A percentile compares a stretch with the other conserved stretches of the same genome.
Conservation (phyloP, 2,797 vertebrate species). For the Sternotherus odoratus region DNA sequence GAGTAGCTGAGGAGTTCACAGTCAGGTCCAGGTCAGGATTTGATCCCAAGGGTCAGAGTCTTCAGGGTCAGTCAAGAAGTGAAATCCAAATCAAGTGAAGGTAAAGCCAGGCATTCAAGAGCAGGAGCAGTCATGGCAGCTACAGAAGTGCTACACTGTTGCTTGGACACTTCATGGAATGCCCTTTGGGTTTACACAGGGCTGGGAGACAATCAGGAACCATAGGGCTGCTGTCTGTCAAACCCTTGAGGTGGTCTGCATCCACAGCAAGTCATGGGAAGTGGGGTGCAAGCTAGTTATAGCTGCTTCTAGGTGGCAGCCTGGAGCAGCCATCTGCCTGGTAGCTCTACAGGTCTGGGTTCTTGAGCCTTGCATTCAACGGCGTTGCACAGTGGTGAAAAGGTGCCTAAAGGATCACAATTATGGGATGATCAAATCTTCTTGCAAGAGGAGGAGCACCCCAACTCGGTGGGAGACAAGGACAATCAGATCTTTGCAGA, state of each 20-base stretch:
- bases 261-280: neutral
- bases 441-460: neutral
- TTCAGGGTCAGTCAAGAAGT: neutral
- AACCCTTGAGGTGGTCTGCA: neutral
- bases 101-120: neutral
- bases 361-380: neutral
- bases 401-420: neutral
- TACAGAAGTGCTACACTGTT: neutral
- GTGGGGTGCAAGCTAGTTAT: neutral
- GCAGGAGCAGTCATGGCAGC: neutral
- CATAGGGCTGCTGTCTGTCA: neutral
- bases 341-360: neutral
- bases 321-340: neutral
- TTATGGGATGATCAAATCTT: constrained; percentile 19
- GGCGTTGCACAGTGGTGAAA: constrained; percentile 30
- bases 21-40: neutral
- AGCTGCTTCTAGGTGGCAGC: neutral
- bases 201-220: neutral
- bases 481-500: constrained; percentile 59
- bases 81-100: neutral
- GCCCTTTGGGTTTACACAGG: neutral
- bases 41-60: neutral
- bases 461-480: constrained; percentile 44
- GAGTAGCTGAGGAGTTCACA: neutral
- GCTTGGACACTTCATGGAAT: neutral